A percentile compares a stretch with the other conserved stretches of the same genome.
Evolutionary conservation across 2,113 vertebrate genomes (phyloP).

Genomic region (Macroglossus sobrinus): DNA sequence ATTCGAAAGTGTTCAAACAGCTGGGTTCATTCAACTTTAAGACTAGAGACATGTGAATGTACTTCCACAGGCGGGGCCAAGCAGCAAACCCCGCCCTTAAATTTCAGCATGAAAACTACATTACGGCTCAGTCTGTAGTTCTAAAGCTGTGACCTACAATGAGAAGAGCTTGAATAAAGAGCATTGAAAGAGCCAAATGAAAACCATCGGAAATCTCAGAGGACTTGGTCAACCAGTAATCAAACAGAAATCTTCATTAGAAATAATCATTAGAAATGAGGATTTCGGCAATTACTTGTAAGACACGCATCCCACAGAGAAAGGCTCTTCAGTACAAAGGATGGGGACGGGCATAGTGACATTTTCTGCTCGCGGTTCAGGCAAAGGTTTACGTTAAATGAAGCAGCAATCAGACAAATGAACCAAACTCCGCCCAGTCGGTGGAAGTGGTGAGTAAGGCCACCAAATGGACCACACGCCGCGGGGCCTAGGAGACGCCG

Average conservation of each 20-base stretch:
- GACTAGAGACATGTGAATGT: not conserved
- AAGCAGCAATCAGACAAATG: not conserved
- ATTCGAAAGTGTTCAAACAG: constrained; percentile 63
- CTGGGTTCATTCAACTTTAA: not conserved
- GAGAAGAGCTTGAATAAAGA: not conserved
- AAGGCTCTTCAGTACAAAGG: not conserved
- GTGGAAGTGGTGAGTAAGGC: too few species aligned
- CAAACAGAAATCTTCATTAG: not conserved
- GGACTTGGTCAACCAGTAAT: not conserved
- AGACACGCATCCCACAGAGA: not conserved
- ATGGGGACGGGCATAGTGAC: not conserved
- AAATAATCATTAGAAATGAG: not conserved
- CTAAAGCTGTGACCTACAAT: not conserved
- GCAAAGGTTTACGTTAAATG: accelerated
- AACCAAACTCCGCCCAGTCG: not conserved
- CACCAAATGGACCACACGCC: accelerated
- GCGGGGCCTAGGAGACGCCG: not conserved
- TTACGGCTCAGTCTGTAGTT: not conserved
- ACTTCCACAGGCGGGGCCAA: not conserved
- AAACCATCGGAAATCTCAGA: not conserved
- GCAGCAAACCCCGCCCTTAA: not conserved
- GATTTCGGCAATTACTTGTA: not conserved
- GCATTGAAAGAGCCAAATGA: not conserved
- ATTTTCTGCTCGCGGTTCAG: not conserved
- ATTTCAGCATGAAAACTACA: not conserved